Evolutionary conservation across 1,140 invertebrate genomes (phyloP).

Genomic region (Pentalonia nigronervosa): DNA sequence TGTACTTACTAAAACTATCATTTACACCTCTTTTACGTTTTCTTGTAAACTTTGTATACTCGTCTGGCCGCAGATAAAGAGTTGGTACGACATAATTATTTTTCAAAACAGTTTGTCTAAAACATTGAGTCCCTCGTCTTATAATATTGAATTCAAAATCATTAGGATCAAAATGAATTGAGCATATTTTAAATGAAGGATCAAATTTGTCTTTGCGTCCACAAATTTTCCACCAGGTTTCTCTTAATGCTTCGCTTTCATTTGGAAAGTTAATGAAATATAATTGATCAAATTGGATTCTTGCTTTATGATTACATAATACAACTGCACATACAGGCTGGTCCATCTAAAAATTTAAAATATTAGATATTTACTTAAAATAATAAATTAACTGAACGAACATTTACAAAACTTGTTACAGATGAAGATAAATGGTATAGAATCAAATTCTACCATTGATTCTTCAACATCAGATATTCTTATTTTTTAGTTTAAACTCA

Average conservation of each 20-base stretch:
- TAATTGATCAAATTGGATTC: slow-evolving; percentile 17
- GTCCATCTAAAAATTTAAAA: neutral
- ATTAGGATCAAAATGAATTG: slow-evolving; percentile 40
- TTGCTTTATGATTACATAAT: slow-evolving; percentile 20
- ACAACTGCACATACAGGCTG: slow-evolving; percentile 11
- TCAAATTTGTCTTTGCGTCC: slow-evolving; percentile 4
- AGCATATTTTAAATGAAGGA: neutral
- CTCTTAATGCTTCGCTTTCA: neutral
- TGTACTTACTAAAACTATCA: neutral
- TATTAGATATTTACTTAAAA: neutral
- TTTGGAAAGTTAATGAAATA: slow-evolving; percentile 20
- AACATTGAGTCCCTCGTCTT: neutral
- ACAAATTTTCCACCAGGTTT: slow-evolving; percentile 16
- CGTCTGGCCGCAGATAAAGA: neutral
- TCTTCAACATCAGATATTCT: neutral
- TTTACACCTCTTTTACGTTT: neutral
- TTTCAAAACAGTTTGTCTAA: neutral
- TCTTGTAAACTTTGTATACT: neutral
- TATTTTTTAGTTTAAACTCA: neutral
- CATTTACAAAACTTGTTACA: neutral
- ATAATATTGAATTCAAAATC: neutral
- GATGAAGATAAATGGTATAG: neutral
- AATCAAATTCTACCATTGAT: neutral
- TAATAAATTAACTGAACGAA: neutral
- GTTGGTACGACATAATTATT: slow-evolving; percentile 5